Base-by-base conservation (phyloP, 2,888 invertebrate genomes). In the Caenorhabditis sp. region DNA sequence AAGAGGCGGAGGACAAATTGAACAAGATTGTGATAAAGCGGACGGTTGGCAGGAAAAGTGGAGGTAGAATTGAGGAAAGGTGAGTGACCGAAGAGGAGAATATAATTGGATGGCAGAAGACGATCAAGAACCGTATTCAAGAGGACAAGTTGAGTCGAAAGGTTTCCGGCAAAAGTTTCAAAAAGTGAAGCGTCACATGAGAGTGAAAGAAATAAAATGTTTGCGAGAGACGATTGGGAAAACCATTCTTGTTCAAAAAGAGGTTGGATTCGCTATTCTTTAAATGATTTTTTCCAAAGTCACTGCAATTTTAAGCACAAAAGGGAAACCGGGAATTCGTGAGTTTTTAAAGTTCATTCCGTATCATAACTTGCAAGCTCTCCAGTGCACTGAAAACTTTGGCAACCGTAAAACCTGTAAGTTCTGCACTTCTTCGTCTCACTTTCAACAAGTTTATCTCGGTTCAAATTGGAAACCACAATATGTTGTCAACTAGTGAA, bases 11-110 rank as follows among this genome's bases (percentile, higher is more conserved):
- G 41, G 61, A 28, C 41, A 56, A 73, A 80, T 68, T 66, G 73
- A 66, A 54, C 41, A 51, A 49, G 63, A 63, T 59, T 66, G 35
- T 73, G 74, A 74, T 69, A 80, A 69, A 64, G 31, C 63, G 31
- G 61, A 58, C 54, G 35, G 63, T 59, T 68, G 68, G 38, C 63
- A 63, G 44, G 38, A 44, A 44, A 61, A 63, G n/a, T 7, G 24
- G 54, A 68, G 24, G 47, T 61, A 24, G 5, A 64, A 44, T 38
- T 38, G 47, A 54, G 41, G 22, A 41, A 51, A 26, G 14, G 59
- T 63, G 47, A 72, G 59, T 47, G 56, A 66, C 49, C 47, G 47
- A 26, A 47, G 70, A 31, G 3, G 54, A 44, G 58, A 49, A 61
- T 19, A 49, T 59, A 72, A 72, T 72, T 72, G 72, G 61, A 56